Conservation (phyloP, 2,888 invertebrate genomes). For the Belgica antarctica region DNA sequence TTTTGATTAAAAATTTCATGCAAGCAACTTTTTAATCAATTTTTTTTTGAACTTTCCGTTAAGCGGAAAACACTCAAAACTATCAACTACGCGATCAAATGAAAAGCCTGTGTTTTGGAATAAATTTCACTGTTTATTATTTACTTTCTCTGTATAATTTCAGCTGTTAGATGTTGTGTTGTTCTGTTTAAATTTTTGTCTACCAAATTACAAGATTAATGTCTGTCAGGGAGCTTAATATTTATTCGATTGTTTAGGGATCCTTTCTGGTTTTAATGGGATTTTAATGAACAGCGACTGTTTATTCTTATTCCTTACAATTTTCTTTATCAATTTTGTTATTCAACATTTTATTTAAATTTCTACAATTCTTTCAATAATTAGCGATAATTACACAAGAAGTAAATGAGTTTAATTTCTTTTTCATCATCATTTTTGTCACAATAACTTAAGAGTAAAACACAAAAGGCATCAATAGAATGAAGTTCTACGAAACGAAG, state of each 20-base stretch:
- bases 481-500: slow-evolving; percentile 1
- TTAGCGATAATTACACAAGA: slow-evolving; percentile 11
- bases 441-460: not conserved
- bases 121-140: slow-evolving; percentile 25
- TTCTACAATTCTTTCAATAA: not conserved
- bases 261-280: not conserved
- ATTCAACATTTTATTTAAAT: slow-evolving; percentile 7
- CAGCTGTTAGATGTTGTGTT: slow-evolving; percentile 17
- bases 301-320: not conserved
- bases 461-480: not conserved
- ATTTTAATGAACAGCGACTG: no score
- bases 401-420: not conserved
- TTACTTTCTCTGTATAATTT: slow-evolving; percentile 31
- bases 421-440: not conserved
- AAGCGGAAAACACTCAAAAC: no score
- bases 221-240: slow-evolving; percentile 39
- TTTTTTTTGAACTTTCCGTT: no score
- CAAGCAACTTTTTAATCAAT: no score
- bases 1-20: no score
- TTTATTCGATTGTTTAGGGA: slow-evolving; percentile 36
- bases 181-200: slow-evolving; percentile 21
- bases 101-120: no score
- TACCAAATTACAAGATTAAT: slow-evolving; percentile 28
- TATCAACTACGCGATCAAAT: no score
- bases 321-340: not conserved